Evolutionary conservation across 2,888 invertebrate species (phyloP), one percentile per base, ranked within the genome.

Genomic region (Crematogaster levior): DNA sequence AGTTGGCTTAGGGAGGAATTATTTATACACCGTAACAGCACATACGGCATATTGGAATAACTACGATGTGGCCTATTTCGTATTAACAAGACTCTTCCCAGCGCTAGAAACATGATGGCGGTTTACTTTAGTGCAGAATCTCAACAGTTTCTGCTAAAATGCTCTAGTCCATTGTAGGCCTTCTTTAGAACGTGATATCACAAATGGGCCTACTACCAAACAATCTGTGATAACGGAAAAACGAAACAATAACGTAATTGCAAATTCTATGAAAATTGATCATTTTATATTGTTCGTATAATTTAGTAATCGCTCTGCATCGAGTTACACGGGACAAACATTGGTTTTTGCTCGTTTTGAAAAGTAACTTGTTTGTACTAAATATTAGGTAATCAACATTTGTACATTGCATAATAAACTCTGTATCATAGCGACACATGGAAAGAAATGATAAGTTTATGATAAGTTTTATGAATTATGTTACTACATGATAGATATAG

Each of bases 21-120:
- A 96, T 92, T 94, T 96, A 74, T 95, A 96, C 63, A 95, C 96
- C 58, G 94, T 96, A 70, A 96, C 96, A 46, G 96, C 96, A 0
- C 96, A 96, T 92, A 96, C 96, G 0, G 95, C 95, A 43, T 96
- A 96, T 92, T 96, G 96, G 96, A 95, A 94, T 88, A 96, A 96
- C 90, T 95, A 95, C 74, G 96, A 96, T 89, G 95, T 96, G 48
- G 96, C 96, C 24, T 95, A 95, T 93, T 96, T 96, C 92, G 95
- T 96, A 81, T 93, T 96, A 70, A 95, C 95, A 18, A 94, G 94
- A 89, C 92, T 95, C 18, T 95, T 95, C 83, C 95, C 95, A n/a
- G 94, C 95, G 75, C 88, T 95, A 86, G 95, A 95, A 86, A 92
- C 93, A 89, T 94, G 94, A 94, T 94, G 93, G 92, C 92, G 91